Evolutionary conservation across 2,113 vertebrate genomes (phyloP).

Genomic region (Octodon degus): DNA sequence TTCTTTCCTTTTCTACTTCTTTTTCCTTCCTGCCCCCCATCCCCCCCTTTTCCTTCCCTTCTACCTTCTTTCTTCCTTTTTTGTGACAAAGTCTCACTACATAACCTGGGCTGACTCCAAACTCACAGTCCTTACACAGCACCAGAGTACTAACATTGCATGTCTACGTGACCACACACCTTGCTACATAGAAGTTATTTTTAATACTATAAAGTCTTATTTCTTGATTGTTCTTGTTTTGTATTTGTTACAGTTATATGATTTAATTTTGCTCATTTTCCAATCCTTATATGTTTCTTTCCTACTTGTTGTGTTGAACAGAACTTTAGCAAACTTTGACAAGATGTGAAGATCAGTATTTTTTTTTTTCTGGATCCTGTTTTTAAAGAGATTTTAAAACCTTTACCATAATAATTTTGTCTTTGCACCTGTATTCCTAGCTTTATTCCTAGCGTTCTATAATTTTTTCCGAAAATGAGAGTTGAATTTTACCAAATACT

Average conservation of each 20-base stretch:
- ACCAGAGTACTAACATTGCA: background rate
- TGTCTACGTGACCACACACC: background rate
- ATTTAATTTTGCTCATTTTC: conserved; percentile 14
- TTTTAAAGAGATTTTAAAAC: conserved; percentile 25
- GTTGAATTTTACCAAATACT: conserved; percentile 4
- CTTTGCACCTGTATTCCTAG: background rate
- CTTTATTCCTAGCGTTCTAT: conserved; percentile 18
- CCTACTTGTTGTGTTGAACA: background rate
- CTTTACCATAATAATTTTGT: background rate
- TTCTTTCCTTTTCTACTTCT: background rate
- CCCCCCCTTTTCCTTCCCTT: too few species aligned
- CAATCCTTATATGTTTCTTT: background rate
- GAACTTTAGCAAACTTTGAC: conserved; percentile 25
- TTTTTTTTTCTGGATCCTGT: background rate
- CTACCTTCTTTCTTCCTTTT: background rate
- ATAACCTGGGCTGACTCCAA: background rate
- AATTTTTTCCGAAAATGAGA: conserved; percentile 1
- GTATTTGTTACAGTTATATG: background rate
- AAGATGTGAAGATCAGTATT: background rate
- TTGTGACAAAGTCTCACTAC: background rate
- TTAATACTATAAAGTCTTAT: background rate
- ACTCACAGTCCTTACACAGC: background rate
- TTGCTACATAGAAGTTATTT: background rate
- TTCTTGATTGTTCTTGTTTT: background rate
- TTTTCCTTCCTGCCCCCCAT: background rate